Conservation (phyloP, 2,797 vertebrate species). For the Pipistrellus pipistrellus region DNA sequence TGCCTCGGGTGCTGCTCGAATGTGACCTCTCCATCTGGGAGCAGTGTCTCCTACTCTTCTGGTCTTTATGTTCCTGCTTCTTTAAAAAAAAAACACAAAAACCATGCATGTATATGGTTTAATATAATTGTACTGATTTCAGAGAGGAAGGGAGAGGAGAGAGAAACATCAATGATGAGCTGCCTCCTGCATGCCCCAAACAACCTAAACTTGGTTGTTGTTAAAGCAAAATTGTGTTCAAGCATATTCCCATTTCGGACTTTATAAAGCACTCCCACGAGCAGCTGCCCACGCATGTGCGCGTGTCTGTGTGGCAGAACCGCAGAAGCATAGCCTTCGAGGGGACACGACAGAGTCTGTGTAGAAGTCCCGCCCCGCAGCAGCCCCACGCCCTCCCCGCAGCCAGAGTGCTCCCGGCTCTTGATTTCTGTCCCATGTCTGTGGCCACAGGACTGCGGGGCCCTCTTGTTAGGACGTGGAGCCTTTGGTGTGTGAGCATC, state of each 20-base stretch:
- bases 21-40: background rate
- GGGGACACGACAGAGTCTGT: background rate
- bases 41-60: background rate
- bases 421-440: background rate
- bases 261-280: background rate
- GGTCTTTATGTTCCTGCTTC: background rate
- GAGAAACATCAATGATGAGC: too few species aligned
- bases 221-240: background rate
- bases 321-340: accelerated
- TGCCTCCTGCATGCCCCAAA: too few species aligned
- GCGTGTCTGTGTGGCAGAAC: background rate
- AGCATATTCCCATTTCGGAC: background rate
- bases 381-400: background rate
- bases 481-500: accelerated
- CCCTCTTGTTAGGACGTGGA: background rate
- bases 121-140: background rate
- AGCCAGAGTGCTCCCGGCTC: background rate
- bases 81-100: too few species aligned
- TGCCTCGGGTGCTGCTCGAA: background rate
- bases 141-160: background rate
- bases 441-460: background rate
- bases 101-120: too few species aligned
- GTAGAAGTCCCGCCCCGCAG: background rate
- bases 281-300: background rate
- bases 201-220: background rate